Evolutionary conservation across 2,113 vertebrate genomes (phyloP), one percentile per base, ranked within the genome.

Genomic region (Porphyrio hochstetteri): DNA sequence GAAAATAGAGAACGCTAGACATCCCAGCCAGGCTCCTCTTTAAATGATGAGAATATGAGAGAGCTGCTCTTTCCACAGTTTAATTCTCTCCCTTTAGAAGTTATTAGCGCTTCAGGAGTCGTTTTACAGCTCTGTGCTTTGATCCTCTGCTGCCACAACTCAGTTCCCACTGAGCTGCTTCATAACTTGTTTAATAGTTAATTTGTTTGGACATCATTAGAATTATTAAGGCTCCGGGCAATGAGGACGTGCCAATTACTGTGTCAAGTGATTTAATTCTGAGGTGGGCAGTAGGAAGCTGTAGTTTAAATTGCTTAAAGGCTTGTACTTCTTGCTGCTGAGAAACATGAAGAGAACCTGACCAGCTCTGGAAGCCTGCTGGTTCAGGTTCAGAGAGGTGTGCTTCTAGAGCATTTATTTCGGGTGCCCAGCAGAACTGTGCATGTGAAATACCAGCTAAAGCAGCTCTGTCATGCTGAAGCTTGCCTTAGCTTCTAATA

Each of bases 181-280:
- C 63, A 16, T 59, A 69, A 59, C 74, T 79, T 10, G 29, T 15
- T 72, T 5, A 33, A 38, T 31, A 79, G 78, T 92, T 89, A 42
- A 90, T 95, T 88, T 95, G 50, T 77, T 87, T 65, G 93, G 90
- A 94, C 82, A 60, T 69, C 82, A 75, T 52, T 74, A 77, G 52
- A 69, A 82, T 53, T 25, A 50, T 55, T 55, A 69, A 44, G 59
- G 88, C 93, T 91, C 57, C 94, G 23, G 87, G 93, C 91, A 67
- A 72, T 0, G 27, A 72, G 78, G 68, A 87, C 55, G 16, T 16
- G 78, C 57, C 70, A 82, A 69, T 82, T 90, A 91, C 61, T 13
- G 17, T 53, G 78, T 15, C 75, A 78, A 61, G 55, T 24, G 74
- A 80, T 83, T 91, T 61, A 42, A 82, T 94, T 71, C 16, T 16